Evolutionary conservation across 2,888 invertebrate genomes (phyloP), one percentile per base, ranked within the genome.

Genomic region (Chouioia cunea): DNA sequence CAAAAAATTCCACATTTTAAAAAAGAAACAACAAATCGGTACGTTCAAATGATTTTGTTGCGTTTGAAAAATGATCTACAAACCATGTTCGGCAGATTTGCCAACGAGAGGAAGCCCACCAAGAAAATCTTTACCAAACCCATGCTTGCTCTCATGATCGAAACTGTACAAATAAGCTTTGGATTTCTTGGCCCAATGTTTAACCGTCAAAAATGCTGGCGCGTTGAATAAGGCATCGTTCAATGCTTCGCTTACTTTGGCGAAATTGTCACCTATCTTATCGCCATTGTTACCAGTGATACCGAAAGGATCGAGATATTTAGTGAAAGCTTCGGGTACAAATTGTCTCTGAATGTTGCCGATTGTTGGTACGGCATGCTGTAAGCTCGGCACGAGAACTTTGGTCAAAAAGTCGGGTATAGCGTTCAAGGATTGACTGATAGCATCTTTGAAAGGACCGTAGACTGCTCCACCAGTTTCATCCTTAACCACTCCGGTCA

Each of bases 211-310:
- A 80, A 91, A 92, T 0, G 93, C 93, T 1, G 94, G 94, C 63
- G 92, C 89, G 80, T 93, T 93, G 80, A 93, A 94, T 18, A 94
- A 82, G 0, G 92, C 92, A 80, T 94, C 93, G 23, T 90, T 87
- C 75, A 91, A 88, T 64, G 89, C 90, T 83, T 91, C 90, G 8
- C 88, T 87, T 14, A 91, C 88, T 80, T 90, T 88, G 2, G 86
- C 80, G 4, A 92, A 82, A 14, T 87, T 88, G 74, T 88, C 88
- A 0, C 22, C n/a, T 2, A 2, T 48, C 50, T 73, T 65, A 0
- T 18, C 16, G 16, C 22, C 12, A 6, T 23, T 36, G 0, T 50
- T 16, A 4, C 22, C 20, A 15, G 20, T 22, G 12, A 2, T 12
- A 10, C 44, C 46, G 3, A 56, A 20, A n/a, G 54, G 15, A 18